Conservation (phyloP, 2,888 invertebrate species). For the Gastrophysa polygoni region DNA sequence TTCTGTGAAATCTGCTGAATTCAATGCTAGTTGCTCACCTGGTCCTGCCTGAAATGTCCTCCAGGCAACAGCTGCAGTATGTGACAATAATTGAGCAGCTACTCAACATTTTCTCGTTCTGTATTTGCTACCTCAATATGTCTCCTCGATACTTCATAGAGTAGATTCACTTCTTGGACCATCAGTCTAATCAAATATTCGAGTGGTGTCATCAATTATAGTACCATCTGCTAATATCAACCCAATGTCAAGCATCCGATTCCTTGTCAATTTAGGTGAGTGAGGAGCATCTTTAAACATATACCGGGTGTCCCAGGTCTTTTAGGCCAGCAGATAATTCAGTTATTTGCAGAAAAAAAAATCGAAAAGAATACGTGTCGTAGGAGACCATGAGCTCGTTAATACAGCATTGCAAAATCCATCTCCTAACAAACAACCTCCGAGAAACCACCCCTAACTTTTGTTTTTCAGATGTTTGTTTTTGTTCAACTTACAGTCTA, state of each 20-base stretch:
- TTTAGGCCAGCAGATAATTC: no score
- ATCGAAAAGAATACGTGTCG: no score
- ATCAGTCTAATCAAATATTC: background rate
- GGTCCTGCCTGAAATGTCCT: background rate
- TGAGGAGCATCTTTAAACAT: constrained; percentile 37
- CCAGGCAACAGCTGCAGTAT: background rate
- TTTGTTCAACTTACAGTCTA: no score
- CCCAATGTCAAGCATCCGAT: background rate
- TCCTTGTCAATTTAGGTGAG: background rate
- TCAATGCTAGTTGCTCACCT: background rate
- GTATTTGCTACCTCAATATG: background rate
- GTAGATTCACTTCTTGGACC: background rate
- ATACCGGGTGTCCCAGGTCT: no score
- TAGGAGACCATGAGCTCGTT: no score
- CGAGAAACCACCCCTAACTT: no score
- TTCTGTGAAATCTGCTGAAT: background rate
- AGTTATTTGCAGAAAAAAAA: no score
- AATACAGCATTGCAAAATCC: no score
- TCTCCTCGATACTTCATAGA: background rate
- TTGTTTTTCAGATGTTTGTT: no score
- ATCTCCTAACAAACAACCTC: no score
- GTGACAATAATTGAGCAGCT: background rate
- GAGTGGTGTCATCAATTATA: background rate
- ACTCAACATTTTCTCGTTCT: background rate
- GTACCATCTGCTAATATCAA: background rate